A percentile compares a stretch with the other conserved stretches of the same genome.
phyloP scores from a whole-genome alignment of 1,140 invertebrate species.

The Drosophila micromelanica region DNA sequence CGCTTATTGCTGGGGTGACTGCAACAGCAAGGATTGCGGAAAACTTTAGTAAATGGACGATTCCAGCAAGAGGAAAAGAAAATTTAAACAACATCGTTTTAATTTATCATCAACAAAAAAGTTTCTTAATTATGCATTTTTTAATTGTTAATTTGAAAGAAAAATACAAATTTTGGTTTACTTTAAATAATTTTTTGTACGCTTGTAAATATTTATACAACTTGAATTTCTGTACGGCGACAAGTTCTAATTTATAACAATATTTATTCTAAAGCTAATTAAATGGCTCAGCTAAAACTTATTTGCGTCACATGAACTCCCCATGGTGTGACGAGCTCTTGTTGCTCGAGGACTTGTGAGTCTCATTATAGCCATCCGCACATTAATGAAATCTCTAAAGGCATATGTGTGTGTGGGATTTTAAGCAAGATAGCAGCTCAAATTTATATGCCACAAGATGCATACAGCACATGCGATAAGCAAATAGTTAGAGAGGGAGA shows the following conservation, averaged over 20 bases:
- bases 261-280: conserved; percentile 22
- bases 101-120: too few relatives aligned
- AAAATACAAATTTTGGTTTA: too few relatives aligned
- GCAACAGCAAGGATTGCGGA: neutral
- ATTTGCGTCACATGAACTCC: conserved; percentile 15
- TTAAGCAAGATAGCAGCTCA: conserved; percentile 49
- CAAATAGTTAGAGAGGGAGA: conserved; percentile 7
- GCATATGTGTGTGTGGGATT: conserved; percentile 22
- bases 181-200: too few relatives aligned
- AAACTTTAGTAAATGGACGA: neutral
- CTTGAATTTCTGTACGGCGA: neutral
- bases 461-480: conserved; percentile 47
- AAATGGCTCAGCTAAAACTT: conserved; percentile 9
- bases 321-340: conserved; percentile 26
- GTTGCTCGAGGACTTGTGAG: conserved; percentile 24
- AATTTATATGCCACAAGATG: conserved; percentile 70
- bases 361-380: conserved; percentile 77
- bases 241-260: neutral
- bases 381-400: conserved; percentile 75
- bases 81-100: too few relatives aligned
- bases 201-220: too few relatives aligned
- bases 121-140: too few relatives aligned
- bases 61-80: neutral
- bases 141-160: too few relatives aligned
- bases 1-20: neutral